Percentiles rank a stretch among this genome's conserved stretches.
Conservation (phyloP, 2,888 invertebrate species). For the Callosobruchus maculatus region DNA sequence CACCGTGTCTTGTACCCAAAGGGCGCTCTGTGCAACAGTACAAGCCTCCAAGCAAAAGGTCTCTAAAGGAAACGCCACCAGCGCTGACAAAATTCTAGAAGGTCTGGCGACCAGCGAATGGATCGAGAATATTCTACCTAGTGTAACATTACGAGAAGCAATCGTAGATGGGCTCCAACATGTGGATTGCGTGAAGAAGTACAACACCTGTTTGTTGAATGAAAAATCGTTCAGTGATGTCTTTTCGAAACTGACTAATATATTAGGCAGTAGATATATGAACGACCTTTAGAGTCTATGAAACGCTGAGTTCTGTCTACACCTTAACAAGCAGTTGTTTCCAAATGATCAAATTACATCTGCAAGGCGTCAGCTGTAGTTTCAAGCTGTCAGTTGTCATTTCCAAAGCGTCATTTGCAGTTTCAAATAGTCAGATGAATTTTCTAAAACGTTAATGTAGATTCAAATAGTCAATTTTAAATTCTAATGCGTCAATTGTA, state of each 20-base stretch:
- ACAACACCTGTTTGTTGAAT: background rate
- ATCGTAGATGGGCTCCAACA: background rate
- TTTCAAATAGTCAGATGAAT: too few relatives aligned
- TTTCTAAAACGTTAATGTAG: too few relatives aligned
- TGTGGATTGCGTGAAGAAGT: background rate
- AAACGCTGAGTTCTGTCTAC: too few relatives aligned
- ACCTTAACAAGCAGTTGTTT: too few relatives aligned
- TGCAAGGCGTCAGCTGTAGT: too few relatives aligned
- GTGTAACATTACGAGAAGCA: background rate
- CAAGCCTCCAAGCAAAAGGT: slow-evolving; percentile 47
- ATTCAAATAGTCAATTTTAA: too few relatives aligned
- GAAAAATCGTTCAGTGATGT: background rate
- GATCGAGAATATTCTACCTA: slow-evolving; percentile 26
- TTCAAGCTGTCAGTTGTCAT: too few relatives aligned
- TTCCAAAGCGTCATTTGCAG: too few relatives aligned
- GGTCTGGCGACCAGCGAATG: slow-evolving; percentile 50
- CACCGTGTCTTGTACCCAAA: slow-evolving; percentile 59
- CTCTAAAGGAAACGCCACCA: slow-evolving; percentile 43
- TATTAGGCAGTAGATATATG: background rate
- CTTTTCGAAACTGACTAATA: background rate
- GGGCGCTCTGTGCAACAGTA: slow-evolving; percentile 55
- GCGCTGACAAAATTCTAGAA: slow-evolving; percentile 51
- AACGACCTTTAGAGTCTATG: too few relatives aligned
- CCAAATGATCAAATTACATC: too few relatives aligned
- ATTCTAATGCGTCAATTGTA: too few relatives aligned